A percentile compares a stretch with the other conserved stretches of the same genome.
phyloP scores from a whole-genome alignment of 2,888 invertebrate species.

The Arge pagana region DNA sequence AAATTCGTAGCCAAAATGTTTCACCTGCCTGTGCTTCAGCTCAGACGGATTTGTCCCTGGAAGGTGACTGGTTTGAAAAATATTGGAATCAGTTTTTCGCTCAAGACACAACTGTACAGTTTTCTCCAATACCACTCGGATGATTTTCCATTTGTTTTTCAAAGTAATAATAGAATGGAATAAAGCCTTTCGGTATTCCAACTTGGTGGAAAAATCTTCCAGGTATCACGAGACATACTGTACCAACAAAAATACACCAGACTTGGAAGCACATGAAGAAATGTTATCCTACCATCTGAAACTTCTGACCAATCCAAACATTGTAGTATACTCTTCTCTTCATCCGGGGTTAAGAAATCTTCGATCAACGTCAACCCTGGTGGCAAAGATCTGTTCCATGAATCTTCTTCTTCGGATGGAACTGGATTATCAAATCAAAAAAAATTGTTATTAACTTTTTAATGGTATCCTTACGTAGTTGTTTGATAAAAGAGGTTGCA shows the following conservation, averaged over 20 bases:
- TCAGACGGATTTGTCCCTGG: conserved; percentile 39
- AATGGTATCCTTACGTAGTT: background rate
- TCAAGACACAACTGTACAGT: no score
- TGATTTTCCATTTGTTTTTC: background rate
- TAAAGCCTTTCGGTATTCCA: background rate
- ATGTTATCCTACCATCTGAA: conserved; percentile 42
- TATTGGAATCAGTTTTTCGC: no score
- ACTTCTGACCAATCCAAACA: conserved; percentile 63
- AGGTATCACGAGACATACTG: no score
- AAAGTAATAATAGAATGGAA: background rate
- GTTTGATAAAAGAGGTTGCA: background rate
- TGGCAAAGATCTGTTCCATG: conserved; percentile 59
- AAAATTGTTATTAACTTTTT: background rate
- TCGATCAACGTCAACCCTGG: conserved; percentile 72
- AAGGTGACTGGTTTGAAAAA: no score
- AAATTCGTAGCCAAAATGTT: conserved; percentile 92
- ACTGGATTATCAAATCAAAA: conserved; percentile 43
- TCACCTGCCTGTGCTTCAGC: conserved; percentile 83
- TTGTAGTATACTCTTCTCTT: conserved; percentile 68
- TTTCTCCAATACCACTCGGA: conserved; percentile 1
- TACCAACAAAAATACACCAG: no score
- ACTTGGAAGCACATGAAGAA: background rate
- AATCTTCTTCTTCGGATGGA: conserved; percentile 41
- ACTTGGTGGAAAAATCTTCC: conserved; percentile 5
- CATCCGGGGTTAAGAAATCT: conserved; percentile 72